Evolutionary conservation across 2,113 vertebrate species (phyloP).

Genomic region (Tauraco erythrolophus): DNA sequence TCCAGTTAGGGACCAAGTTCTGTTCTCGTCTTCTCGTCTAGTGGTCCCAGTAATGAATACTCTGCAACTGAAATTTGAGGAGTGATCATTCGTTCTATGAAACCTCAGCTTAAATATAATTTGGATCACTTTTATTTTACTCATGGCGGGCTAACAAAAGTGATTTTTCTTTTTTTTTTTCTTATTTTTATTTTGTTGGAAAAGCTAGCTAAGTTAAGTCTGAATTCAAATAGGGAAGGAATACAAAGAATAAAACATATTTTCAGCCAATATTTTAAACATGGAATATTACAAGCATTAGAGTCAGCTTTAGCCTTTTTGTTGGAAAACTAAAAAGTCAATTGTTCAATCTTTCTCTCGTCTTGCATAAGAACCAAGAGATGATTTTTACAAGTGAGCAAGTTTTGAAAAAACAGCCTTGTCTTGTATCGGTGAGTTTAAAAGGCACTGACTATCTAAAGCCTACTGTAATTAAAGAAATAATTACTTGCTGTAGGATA

Average conservation of each 20-base stretch:
- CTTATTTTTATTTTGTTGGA: neutral
- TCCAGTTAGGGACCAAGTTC: neutral
- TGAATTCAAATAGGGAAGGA: neutral
- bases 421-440: constrained; percentile 88
- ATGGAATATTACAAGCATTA: neutral
- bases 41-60: neutral
- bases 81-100: neutral
- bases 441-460: constrained; percentile 58
- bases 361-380: constrained; percentile 89
- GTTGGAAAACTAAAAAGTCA: constrained; percentile 55
- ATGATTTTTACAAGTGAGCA: constrained; percentile 93
- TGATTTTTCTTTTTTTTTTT: neutral
- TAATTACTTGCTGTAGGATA: constrained; percentile 23
- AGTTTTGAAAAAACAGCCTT: constrained; percentile 87
- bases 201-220: neutral
- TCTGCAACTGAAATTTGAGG: neutral
- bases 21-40: accelerated
- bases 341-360: constrained; percentile 79
- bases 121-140: neutral
- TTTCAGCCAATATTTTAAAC: neutral
- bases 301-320: neutral
- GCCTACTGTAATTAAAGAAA: constrained; percentile 26
- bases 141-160: neutral
- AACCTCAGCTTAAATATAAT: neutral
- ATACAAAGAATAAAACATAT: neutral